Evolutionary conservation across 2,797 vertebrate species (phyloP), one percentile per base, ranked within the genome.

Genomic region (Australoheros facetus): DNA sequence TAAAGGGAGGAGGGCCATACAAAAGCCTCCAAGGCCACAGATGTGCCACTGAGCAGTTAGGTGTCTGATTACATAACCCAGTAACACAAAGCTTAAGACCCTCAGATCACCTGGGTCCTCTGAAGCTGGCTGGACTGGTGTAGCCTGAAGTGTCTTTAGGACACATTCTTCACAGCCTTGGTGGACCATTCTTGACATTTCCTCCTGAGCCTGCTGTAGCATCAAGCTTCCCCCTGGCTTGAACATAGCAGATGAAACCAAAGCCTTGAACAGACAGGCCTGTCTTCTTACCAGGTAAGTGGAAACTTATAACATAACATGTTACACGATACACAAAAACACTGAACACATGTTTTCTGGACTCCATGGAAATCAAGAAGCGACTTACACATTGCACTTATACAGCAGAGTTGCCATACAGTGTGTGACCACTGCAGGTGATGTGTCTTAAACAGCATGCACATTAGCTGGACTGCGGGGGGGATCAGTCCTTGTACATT

Each of bases 301-400:
- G 26, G 45, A 32, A 51, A 51, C 26, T 19, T 23, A 23, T 23
- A 23, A 23, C 23, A 23, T 23, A 23, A 23, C 23, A 23, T 23
- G 23, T 23, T 23, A 23, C 16, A 3, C 16, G 48, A 19, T 66
- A 28, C 9, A 48, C 62, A 48, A 10, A 28, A 48, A 51, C 62
- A 69, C 26, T 69, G 23, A 69, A 69, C 5, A 48, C 39, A 28
- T 28, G 16, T 48, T 48, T 28, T 66, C 42, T 69, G 17, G 16
- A 69, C 3, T 51, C 64, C 64, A 30, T 69, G 64, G 42, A 69
- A 69, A 51, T 69, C 64, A 69, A 69, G 48, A 69, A 51, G 64
- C 17, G 17, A 45, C 26, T 9, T 5, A 69, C 42, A 69, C 42
- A 28, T 66, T 48, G 23, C 17, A 51, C 42, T 10, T 69, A 30